Evolutionary conservation across 2,797 vertebrate species (phyloP).

Genomic region (Hypotaenidia philippensis): DNA sequence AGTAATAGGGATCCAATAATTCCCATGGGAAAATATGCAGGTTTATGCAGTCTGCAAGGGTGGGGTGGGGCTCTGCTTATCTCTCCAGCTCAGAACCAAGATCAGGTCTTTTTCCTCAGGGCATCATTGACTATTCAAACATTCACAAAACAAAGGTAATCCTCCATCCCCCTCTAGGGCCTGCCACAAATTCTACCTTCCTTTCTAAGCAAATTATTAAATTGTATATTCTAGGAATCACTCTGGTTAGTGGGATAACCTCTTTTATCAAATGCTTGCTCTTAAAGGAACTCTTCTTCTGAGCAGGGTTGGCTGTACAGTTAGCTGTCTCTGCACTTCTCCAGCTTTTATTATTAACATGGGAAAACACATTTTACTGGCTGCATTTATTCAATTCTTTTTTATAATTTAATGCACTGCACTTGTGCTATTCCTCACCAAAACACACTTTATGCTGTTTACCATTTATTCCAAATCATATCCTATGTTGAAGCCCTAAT

Average conservation of each 20-base stretch:
- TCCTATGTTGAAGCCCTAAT: not conserved
- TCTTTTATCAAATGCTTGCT: not conserved
- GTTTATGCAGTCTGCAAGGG: not conserved
- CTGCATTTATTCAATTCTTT: not conserved
- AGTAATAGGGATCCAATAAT: not conserved
- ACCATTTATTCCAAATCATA: not conserved
- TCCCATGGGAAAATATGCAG: constrained; percentile 62
- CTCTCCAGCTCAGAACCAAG: constrained; percentile 32
- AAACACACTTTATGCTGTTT: not conserved
- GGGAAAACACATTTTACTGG: not conserved
- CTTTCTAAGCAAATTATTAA: not conserved
- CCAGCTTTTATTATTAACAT: not conserved
- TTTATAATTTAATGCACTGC: not conserved
- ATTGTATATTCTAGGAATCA: not conserved
- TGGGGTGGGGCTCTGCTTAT: constrained; percentile 51
- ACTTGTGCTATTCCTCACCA: not conserved
- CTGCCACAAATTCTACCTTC: not conserved
- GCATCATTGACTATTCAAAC: constrained; percentile 36
- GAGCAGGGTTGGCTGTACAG: not conserved
- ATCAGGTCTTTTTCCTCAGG: not conserved
- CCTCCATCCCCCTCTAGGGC: not conserved
- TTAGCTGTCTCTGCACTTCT: not conserved
- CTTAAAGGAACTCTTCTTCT: not conserved
- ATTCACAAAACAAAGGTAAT: constrained; percentile 36
- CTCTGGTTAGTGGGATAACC: not conserved